Evolutionary conservation across 2,113 vertebrate genomes (phyloP), one percentile per base, ranked within the genome.

Genomic region (Lutjanus erythropterus): DNA sequence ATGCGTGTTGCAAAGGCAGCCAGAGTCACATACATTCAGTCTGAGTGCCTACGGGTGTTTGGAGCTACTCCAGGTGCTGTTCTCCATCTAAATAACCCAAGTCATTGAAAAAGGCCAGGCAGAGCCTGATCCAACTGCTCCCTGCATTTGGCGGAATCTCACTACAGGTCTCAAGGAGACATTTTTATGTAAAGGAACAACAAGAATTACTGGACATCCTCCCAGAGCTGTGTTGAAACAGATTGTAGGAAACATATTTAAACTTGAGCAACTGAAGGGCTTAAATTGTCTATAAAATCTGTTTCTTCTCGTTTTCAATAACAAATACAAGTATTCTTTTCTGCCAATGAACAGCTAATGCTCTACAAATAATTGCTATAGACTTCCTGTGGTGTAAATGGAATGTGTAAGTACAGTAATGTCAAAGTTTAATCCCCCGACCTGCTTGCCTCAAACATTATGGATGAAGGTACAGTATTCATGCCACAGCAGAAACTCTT

Each of bases 241-340:
- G 88, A 94, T 93, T 92, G 84, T 76, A 95, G 93, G 94, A 95
- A 94, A 93, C 92, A 91, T 50, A 84, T 87, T 89, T 78, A 89
- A 94, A 91, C 85, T 62, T 75, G 79, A 87, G 82, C 78, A 80
- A 84, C 87, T 81, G 49, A 83, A 90, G 88, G 61, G 69, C 90
- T 94, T 91, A 92, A 94, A 94, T 91, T 71, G 91, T 92, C 86
- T 94, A 92, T 93, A 91, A 94, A 94, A 94, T 93, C 81, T 27
- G 75, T 91, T 91, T 88, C 86, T 86, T 55, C 75, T 77, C 21
- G 7, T 90, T 89, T 90, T 68, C 50, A 80, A 78, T 76, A 69
- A 88, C 79, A 89, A 91, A 90, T 81, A 81, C 81, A 83, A 86
- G 75, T 42, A 82, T 72, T 70, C 52, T 73, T 67, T 87, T 55